phyloP scores from a whole-genome alignment of 1,140 invertebrate species.

The Paraescarpia echinospica region DNA sequence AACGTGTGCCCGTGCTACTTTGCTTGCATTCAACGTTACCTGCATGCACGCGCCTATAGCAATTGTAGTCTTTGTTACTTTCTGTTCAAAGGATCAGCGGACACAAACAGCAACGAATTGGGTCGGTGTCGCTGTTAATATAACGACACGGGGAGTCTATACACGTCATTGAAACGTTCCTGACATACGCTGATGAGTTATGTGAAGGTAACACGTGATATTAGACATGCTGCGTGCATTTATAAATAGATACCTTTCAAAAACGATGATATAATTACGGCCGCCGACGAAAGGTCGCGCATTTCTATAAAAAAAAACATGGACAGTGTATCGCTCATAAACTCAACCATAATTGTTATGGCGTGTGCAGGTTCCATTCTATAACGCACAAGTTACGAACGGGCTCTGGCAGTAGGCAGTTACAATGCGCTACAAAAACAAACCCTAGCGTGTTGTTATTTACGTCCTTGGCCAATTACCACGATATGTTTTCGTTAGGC shows the following conservation, averaged over 20 bases:
- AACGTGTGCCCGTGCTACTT: not conserved
- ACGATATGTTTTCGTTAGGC: not conserved
- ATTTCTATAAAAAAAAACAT: not conserved
- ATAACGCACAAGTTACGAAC: not conserved
- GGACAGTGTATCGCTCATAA: not conserved
- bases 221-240: not conserved
- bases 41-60: not conserved
- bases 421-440: not conserved
- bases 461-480: not conserved
- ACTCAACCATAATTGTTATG: too few relatives aligned
- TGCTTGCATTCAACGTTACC: not conserved
- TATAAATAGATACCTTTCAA: not conserved
- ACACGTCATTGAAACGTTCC: not conserved
- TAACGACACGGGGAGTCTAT: not conserved
- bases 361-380: not conserved
- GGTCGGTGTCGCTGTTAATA: not conserved
- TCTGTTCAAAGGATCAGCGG: not conserved
- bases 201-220: not conserved
- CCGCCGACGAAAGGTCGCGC: not conserved
- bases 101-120: not conserved
- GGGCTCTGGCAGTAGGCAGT: not conserved
- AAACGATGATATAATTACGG: not conserved
- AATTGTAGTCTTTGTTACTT: not conserved
- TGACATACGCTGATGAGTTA: not conserved
- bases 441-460: not conserved